phyloP scores from a whole-genome alignment of 2,797 vertebrate species.

The Ispidina lecontei region DNA sequence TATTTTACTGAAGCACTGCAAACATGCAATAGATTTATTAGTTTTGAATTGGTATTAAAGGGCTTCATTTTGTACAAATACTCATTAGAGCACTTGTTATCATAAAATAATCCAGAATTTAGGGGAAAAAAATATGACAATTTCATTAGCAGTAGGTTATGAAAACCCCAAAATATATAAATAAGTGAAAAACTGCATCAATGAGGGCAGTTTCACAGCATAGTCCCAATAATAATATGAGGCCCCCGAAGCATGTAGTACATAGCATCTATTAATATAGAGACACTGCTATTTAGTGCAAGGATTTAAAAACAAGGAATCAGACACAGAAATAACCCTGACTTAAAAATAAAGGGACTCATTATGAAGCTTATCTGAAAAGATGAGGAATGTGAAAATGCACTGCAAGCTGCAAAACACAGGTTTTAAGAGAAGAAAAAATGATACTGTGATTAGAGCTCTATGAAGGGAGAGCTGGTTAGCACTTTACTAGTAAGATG shows the following conservation, averaged over 20 bases:
- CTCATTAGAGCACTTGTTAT: background rate
- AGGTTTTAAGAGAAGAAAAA: background rate
- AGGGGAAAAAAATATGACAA: background rate
- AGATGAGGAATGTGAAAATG: background rate
- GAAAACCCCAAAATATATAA: background rate
- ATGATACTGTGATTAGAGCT: background rate
- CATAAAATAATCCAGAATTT: background rate
- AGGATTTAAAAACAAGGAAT: background rate
- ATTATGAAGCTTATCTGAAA: background rate
- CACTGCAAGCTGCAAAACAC: background rate
- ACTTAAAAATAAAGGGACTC: background rate
- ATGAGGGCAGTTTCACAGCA: background rate
- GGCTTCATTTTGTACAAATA: background rate
- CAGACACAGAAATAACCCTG: background rate
- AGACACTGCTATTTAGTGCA: background rate
- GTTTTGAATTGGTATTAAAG: background rate
- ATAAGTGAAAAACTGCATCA: background rate
- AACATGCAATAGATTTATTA: background rate
- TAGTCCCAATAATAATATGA: background rate
- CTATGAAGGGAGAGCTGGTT: background rate
- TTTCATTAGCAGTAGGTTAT: background rate
- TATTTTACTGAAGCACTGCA: background rate
- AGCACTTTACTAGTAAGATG: rapidly evolving
- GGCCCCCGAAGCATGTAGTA: background rate
- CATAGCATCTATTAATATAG: no score